phyloP scores from a whole-genome alignment of 2,888 invertebrate genomes.

The Epinotia bilunana region DNA sequence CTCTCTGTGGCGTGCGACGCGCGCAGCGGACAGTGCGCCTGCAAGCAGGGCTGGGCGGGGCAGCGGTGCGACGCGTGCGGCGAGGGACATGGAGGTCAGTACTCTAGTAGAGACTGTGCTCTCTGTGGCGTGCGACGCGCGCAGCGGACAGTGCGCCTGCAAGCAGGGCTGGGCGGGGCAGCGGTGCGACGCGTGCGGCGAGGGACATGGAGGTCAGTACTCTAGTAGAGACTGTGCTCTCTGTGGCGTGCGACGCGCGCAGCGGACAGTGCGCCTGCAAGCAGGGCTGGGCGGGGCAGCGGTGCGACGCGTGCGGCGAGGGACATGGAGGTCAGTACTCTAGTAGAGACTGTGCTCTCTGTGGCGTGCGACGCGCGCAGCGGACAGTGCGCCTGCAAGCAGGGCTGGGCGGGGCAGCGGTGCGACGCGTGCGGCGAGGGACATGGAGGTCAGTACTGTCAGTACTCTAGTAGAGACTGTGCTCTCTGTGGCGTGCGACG shows the following conservation, averaged over 20 bases:
- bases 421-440: slow-evolving; percentile 87
- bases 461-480: too few species aligned
- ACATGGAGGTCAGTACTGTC: slow-evolving; percentile 60
- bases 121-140: slow-evolving; percentile 87
- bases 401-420: slow-evolving; percentile 88
- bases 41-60: slow-evolving; percentile 88
- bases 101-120: slow-evolving; percentile 51
- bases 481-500: slow-evolving; percentile 87
- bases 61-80: slow-evolving; percentile 89
- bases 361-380: slow-evolving; percentile 88
- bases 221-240: slow-evolving; percentile 57
- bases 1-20: slow-evolving; percentile 88
- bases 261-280: slow-evolving; percentile 91
- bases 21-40: slow-evolving; percentile 90
- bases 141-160: slow-evolving; percentile 91
- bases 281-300: slow-evolving; percentile 88
- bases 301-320: slow-evolving; percentile 87
- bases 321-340: slow-evolving; percentile 64
- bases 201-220: slow-evolving; percentile 64
- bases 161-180: slow-evolving; percentile 88
- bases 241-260: slow-evolving; percentile 87
- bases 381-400: slow-evolving; percentile 91
- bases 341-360: slow-evolving; percentile 63
- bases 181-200: slow-evolving; percentile 88
- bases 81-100: slow-evolving; percentile 66